Percentiles rank a stretch among this genome's conserved stretches.
phyloP scores from a whole-genome alignment of 2,888 invertebrate species.

The Campoplex nolae region DNA sequence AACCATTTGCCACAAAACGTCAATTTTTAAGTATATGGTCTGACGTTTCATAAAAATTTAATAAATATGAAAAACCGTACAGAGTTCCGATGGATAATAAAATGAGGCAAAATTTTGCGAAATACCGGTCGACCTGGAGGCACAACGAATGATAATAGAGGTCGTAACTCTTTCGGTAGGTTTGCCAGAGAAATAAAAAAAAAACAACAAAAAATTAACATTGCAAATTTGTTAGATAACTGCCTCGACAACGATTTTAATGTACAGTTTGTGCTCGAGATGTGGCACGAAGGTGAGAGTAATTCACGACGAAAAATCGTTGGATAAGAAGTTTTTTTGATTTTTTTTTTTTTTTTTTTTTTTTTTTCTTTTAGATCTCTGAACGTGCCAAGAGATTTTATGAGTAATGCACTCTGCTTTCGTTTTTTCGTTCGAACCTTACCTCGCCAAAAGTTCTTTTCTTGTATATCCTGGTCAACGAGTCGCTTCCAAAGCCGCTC shows the following conservation, averaged over 20 bases:
- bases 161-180: conserved; percentile 25
- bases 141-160: conserved; percentile 12
- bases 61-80: not conserved
- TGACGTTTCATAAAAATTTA: not conserved
- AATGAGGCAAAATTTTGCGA: conserved; percentile 22
- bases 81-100: not conserved
- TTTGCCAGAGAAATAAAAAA: not conserved
- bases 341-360: not conserved
- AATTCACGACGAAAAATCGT: conserved; percentile 6
- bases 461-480: conserved; percentile 19
- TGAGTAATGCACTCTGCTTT: conserved; percentile 40
- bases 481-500: conserved; percentile 26
- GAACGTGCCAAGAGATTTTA: conserved; percentile 15
- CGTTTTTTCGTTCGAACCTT: conserved; percentile 28
- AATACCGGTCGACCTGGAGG: not conserved
- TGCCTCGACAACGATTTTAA: not conserved
- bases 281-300: not conserved
- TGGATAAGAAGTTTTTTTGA: not conserved
- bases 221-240: conserved; percentile 72
- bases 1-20: not conserved
- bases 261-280: not conserved
- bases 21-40: not conserved
- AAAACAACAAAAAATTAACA: conserved; percentile 67
- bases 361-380: not conserved
- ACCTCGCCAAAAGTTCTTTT: conserved; percentile 13